Base-by-base conservation (phyloP, 2,888 invertebrate genomes). In the Callinectes sapidus region DNA sequence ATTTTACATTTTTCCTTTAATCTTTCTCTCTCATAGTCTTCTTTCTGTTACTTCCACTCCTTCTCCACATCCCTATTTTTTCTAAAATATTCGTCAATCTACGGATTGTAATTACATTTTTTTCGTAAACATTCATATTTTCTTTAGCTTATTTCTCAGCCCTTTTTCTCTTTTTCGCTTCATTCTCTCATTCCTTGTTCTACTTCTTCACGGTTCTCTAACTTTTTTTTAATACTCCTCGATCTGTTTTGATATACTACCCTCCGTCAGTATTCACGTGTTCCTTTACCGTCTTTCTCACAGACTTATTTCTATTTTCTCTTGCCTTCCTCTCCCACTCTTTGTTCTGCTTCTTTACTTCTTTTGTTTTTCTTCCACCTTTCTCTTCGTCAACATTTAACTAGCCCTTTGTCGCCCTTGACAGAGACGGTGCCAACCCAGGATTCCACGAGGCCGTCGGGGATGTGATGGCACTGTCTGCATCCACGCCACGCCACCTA, bases 401-500 rank as follows among this genome's bases (percentile, higher is more conserved):
- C 32, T 55, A 55, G 28, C 32, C 61, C 28, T 48, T 81, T 18
- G 28, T 87, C 18, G 35, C n/a, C 10, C 35, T 16, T 86, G 81
- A 16, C 91, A 94, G 94, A 54, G 93, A 95, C 87, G 94, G 95
- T 13, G 95, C 94, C 48, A 95, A 95, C 48, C 94, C 94, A 10
- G 98, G 98, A 97, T 96, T 96, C 95, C 96, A 96, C 93, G 96
- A 96, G 94, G 96, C 96, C 18, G 95, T 96, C 54, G 96, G 96
- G 35, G 96, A 96, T 93, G 95, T 95, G 8, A 93, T 96, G 93
- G 95, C 96, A 0, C 95, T 99, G 0, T 98, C 98, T 0, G 97
- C 98, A 0, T 97, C 97, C 0, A 98, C 98, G 0, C 98, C 98
- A 0, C 97, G 97, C 93, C 98, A 99, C 95, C 96, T 98, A 13